A percentile compares a stretch with the other conserved stretches of the same genome.
These are phyloP conservation scores for Drosophila kuntzei DNA, from an alignment of 2,888 invertebrate species.

Conservation along the genomic window DNA sequence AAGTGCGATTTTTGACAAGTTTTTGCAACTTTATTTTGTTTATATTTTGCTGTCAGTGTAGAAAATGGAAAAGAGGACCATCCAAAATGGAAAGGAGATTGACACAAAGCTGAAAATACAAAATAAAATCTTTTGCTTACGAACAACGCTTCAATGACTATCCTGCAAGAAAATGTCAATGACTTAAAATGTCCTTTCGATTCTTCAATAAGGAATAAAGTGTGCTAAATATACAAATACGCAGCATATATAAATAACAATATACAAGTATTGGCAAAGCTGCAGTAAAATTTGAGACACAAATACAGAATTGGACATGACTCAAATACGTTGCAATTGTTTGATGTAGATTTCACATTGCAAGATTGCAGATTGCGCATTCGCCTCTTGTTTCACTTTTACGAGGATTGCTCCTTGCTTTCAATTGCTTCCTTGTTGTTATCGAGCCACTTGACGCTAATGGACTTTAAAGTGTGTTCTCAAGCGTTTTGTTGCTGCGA, in stretches of 20 bases:
- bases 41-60: constrained; percentile 33
- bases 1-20: constrained; percentile 43
- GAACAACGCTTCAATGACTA: constrained; percentile 29
- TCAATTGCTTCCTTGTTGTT: constrained; percentile 28
- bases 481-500: constrained; percentile 43
- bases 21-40: constrained; percentile 50
- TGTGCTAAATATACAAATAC: constrained; percentile 34
- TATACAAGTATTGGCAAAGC: constrained; percentile 35
- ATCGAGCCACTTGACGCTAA: constrained; percentile 68
- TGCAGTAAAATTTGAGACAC: constrained; percentile 23
- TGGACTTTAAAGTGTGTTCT: constrained; percentile 82
- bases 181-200: constrained; percentile 32
- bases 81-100: constrained; percentile 33
- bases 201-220: constrained; percentile 31
- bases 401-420: constrained; percentile 17
- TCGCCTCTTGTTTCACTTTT: constrained; percentile 27
- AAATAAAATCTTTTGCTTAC: constrained; percentile 30
- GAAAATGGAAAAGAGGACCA: constrained; percentile 6
- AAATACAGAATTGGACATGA: constrained; percentile 22
- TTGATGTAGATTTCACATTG: constrained; percentile 30
- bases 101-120: constrained; percentile 41
- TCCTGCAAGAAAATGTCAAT: constrained; percentile 39
- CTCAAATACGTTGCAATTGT: constrained; percentile 36
- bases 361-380: constrained; percentile 37
- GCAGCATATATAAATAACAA: not conserved